A percentile compares a stretch with the other conserved stretches of the same genome.
Evolutionary conservation across 2,888 invertebrate genomes (phyloP).

Genomic region (Drosophila cognata): DNA sequence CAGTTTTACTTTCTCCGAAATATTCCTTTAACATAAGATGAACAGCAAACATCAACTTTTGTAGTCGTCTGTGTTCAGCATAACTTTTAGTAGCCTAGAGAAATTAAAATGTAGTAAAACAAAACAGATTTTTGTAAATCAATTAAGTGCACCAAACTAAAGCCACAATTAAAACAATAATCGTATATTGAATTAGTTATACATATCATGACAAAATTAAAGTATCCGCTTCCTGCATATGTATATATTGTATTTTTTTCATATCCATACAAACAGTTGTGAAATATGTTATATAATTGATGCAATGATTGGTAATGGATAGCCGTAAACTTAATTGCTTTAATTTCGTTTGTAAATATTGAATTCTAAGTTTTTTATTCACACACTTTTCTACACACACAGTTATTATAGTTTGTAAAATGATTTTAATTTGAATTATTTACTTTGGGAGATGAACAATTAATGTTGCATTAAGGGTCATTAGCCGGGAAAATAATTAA

Average conservation of each 20-base stretch:
- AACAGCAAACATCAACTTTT: background rate
- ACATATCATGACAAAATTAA: background rate
- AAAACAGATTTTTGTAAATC: background rate
- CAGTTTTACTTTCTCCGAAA: background rate
- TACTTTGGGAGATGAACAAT: slow-evolving; percentile 1
- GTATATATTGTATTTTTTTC: background rate
- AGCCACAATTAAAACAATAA: background rate
- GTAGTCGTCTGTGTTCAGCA: background rate
- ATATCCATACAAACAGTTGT: background rate
- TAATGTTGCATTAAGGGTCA: slow-evolving; percentile 2
- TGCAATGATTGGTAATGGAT: background rate
- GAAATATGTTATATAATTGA: background rate
- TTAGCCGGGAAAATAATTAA: slow-evolving; percentile 22
- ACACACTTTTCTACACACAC: background rate
- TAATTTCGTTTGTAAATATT: background rate
- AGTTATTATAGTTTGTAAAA: background rate
- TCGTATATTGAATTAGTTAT: background rate
- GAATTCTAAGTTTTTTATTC: background rate
- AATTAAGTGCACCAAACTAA: background rate
- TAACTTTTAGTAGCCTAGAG: background rate
- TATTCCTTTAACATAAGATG: background rate
- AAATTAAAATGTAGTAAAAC: background rate
- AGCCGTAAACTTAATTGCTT: background rate
- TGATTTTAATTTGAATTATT: slow-evolving; percentile 6
- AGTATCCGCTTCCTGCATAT: background rate